Evolutionary conservation across 2,113 vertebrate species (phyloP).

Genomic region (Galbula dea): DNA sequence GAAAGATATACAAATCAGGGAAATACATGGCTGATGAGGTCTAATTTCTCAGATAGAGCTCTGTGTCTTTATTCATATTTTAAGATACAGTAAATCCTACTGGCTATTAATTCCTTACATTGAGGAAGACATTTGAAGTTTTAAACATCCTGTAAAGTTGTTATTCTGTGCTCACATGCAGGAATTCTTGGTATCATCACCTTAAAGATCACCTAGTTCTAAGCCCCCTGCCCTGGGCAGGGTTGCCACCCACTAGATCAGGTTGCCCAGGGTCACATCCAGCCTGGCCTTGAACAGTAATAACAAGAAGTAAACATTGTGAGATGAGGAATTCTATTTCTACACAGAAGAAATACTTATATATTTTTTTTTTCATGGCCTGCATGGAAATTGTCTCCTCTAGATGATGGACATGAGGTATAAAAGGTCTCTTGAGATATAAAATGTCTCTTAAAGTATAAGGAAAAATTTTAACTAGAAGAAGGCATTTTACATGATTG

Average conservation of each 20-base stretch:
- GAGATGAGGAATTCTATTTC: not conserved
- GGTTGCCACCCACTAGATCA: too few relatives aligned
- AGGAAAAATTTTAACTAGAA: constrained; percentile 42
- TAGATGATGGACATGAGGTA: not conserved
- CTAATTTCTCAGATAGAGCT: not conserved
- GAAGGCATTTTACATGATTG: not conserved
- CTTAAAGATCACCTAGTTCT: too few relatives aligned
- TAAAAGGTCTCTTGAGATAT: constrained; percentile 8
- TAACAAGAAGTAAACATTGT: not conserved
- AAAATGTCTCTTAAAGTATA: constrained; percentile 11
- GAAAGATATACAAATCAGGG: not conserved
- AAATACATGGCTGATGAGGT: not conserved
- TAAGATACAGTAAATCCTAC: not conserved
- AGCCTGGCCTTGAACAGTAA: too few relatives aligned
- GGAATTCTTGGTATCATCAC: not conserved
- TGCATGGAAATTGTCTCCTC: not conserved
- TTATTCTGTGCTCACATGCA: not conserved
- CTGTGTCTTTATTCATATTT: not conserved
- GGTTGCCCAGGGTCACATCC: too few relatives aligned
- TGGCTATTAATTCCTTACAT: not conserved
- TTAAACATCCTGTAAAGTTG: not conserved
- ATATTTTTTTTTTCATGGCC: not conserved
- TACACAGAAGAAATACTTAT: not conserved
- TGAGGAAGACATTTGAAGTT: not conserved
- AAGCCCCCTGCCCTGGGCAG: too few relatives aligned